These are phyloP conservation scores for Fringilla coelebs DNA, from an alignment of 2,797 vertebrate species.

Conservation along the genomic window DNA sequence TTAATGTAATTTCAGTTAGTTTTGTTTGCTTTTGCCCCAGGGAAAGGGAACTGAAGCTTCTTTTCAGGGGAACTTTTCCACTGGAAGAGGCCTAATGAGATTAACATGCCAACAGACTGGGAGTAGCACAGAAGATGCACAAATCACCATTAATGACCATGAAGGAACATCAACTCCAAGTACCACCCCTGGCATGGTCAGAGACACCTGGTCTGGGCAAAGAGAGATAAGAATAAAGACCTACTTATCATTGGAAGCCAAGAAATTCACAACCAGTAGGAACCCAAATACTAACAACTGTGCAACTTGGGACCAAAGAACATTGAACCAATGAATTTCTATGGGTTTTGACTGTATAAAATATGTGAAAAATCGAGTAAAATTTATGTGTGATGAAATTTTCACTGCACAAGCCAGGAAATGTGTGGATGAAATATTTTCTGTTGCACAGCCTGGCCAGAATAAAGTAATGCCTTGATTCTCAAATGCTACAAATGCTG, in stretches of 20 bases:
- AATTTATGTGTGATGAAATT: not conserved
- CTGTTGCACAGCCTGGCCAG: not conserved
- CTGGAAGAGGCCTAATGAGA: not conserved
- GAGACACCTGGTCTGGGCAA: not conserved
- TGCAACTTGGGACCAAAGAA: not conserved
- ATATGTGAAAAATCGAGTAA: accelerated
- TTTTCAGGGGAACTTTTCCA: not conserved
- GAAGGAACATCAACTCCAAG: not conserved
- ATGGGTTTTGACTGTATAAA: not conserved
- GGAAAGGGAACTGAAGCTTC: not conserved
- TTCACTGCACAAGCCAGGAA: accelerated
- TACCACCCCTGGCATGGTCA: too few species aligned
- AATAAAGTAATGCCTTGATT: not conserved
- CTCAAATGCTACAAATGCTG: accelerated
- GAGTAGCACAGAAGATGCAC: not conserved
- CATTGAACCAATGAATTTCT: accelerated
- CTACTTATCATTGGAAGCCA: accelerated
- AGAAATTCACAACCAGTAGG: not conserved
- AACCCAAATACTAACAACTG: not conserved
- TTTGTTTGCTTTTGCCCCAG: accelerated
- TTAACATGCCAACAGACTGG: not conserved
- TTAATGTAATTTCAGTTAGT: not conserved
- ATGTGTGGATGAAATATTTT: not conserved
- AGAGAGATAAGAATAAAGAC: not conserved
- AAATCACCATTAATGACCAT: accelerated